Percentiles rank a stretch among this genome's conserved stretches.
These are phyloP conservation scores for Phlogophora meticulosa DNA, from an alignment of 2,888 invertebrate genomes.

Conservation along the genomic window DNA sequence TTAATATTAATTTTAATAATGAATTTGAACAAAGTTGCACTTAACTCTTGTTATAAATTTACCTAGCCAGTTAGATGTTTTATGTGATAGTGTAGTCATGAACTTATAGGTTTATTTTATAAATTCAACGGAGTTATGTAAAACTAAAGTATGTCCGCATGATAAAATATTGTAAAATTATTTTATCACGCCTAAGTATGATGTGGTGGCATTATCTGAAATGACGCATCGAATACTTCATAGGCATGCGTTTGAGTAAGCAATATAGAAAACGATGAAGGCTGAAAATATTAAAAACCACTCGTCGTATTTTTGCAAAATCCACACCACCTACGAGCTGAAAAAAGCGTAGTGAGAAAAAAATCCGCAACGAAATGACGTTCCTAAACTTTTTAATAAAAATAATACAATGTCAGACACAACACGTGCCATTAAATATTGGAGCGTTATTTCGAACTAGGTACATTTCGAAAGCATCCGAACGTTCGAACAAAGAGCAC, in stretches of 20 bases:
- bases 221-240: constrained; percentile 59
- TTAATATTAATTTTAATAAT: constrained; percentile 3
- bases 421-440: constrained; percentile 74
- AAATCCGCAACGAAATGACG: constrained; percentile 74
- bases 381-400: constrained; percentile 18
- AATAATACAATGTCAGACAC: constrained; percentile 53
- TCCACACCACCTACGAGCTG: constrained; percentile 22
- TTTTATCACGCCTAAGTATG: constrained; percentile 54
- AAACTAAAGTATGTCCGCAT: constrained; percentile 32
- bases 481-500: constrained; percentile 86
- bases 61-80: too few species aligned
- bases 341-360: constrained; percentile 43
- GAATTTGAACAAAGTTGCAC: too few species aligned
- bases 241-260: constrained; percentile 28
- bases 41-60: too few species aligned
- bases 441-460: constrained; percentile 82
- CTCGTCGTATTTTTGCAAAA: constrained; percentile 19
- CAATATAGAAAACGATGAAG: constrained; percentile 30
- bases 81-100: background rate
- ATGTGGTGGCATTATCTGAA: constrained; percentile 58
- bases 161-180: constrained; percentile 48
- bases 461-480: constrained; percentile 85
- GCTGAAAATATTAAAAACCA: constrained; percentile 33
- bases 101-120: background rate
- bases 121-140: background rate